phyloP scores from a whole-genome alignment of 2,113 vertebrate genomes.

The Ictalurus furcatus region DNA sequence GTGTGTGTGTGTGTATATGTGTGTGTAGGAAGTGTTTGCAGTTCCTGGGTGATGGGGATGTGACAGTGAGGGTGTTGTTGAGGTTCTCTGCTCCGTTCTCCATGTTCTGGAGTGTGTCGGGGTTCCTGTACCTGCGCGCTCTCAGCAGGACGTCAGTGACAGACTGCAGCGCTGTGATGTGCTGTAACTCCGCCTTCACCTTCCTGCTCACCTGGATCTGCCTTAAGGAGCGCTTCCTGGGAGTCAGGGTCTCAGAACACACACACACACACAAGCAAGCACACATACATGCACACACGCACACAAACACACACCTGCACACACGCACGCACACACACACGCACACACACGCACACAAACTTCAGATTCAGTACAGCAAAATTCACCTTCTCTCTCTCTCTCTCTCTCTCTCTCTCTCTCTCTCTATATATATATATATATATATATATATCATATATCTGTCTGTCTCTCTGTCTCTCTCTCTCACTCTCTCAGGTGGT shows the following conservation, averaged over 20 bases:
- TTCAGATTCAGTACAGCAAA: neutral
- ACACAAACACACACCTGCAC: neutral
- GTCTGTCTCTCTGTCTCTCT: neutral
- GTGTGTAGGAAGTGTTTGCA: conserved; percentile 41
- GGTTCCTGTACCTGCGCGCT: conserved; percentile 61
- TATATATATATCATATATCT: neutral
- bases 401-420: neutral
- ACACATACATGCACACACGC: neutral
- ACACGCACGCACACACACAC: neutral
- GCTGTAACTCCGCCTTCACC: conserved; percentile 64
- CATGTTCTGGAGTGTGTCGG: conserved; percentile 58
- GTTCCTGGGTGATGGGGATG: conserved; percentile 50
- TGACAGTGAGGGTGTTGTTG: conserved; percentile 46
- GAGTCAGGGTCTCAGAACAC: conserved; percentile 57
- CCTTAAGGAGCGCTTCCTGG: conserved; percentile 66
- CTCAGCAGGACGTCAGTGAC: conserved; percentile 54
- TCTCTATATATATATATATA: too few relatives aligned
- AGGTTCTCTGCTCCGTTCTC: conserved; percentile 59
- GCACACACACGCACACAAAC: neutral
- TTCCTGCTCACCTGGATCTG: conserved; percentile 70
- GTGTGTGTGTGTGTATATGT: conserved; percentile 25
- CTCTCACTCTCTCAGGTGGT: conserved; percentile 56
- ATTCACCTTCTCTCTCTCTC: neutral
- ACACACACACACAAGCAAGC: neutral
- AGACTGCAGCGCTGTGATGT: conserved; percentile 62